Percentiles rank a stretch among this genome's conserved stretches.
phyloP scores from a whole-genome alignment of 2,888 invertebrate genomes.

The Nineta flava region DNA sequence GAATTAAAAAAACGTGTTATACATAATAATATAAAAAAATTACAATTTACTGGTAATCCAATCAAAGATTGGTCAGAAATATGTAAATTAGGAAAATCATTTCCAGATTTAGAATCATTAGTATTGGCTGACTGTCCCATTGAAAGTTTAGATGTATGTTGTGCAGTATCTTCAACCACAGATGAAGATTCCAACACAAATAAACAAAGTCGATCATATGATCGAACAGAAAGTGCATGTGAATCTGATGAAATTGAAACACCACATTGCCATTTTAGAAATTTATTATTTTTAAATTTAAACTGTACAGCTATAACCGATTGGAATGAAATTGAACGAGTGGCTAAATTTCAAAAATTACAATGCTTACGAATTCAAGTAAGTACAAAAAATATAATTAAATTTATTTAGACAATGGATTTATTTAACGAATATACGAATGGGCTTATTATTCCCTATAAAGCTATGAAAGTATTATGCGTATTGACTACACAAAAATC shows the following conservation, averaged over 20 bases:
- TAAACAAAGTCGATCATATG: neutral
- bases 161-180: neutral
- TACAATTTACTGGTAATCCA: conserved; percentile 80
- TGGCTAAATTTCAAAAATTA: conserved; percentile 68
- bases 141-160: conserved; percentile 28
- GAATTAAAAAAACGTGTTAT: conserved; percentile 16
- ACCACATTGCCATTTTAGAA: conserved; percentile 45
- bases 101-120: conserved; percentile 71
- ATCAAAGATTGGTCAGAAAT: conserved; percentile 74
- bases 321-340: conserved; percentile 80
- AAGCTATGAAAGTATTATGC: too few species aligned
- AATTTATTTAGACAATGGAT: too few species aligned
- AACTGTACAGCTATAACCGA: conserved; percentile 68
- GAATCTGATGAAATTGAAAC: conserved; percentile 35
- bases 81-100: conserved; percentile 65
- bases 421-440: too few species aligned
- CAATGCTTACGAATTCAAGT: conserved; percentile 73
- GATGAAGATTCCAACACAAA: neutral
- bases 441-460: too few species aligned
- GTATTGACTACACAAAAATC: too few species aligned
- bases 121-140: conserved; percentile 78
- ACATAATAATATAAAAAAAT: conserved; percentile 54
- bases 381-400: conserved; percentile 1
- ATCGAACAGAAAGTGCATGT: conserved; percentile 35
- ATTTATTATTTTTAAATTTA: conserved; percentile 64